Conservation (phyloP, 2,888 invertebrate genomes). For the Xestobium rufovillosum region DNA sequence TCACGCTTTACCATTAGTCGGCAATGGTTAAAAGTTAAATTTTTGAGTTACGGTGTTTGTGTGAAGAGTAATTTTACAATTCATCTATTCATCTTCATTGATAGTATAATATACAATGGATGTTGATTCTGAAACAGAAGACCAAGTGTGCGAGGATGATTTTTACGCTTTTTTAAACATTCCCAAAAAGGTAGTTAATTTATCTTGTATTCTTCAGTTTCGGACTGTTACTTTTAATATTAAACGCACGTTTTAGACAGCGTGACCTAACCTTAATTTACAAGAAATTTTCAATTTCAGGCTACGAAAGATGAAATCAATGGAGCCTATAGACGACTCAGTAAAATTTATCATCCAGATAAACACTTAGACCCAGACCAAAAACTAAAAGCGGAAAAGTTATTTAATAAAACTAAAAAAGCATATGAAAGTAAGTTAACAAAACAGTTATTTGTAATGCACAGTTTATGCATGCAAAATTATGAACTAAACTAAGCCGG, state of each 20-base stretch:
- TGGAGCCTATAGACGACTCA: conserved; percentile 84
- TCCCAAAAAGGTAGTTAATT: conserved; percentile 65
- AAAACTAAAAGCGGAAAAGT: conserved; percentile 82
- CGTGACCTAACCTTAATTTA: conserved; percentile 23
- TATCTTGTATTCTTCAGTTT: not conserved
- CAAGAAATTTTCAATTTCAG: conserved; percentile 47
- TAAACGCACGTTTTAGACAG: conserved; percentile 6
- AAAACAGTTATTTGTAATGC: too few species aligned
- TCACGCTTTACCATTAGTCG: too few species aligned
- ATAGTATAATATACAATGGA: conserved; percentile 47
- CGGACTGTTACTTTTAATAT: not conserved
- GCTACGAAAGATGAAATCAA: conserved; percentile 89
- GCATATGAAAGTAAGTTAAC: conserved; percentile 77
- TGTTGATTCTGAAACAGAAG: conserved; percentile 61
- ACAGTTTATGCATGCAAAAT: too few species aligned
- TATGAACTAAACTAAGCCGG: too few species aligned
- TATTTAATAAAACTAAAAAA: conserved; percentile 88
- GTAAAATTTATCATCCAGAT: conserved; percentile 93
- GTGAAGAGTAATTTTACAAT: too few species aligned
- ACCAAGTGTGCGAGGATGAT: conserved; percentile 65
- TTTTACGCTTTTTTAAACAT: conserved; percentile 85
- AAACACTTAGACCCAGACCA: conserved; percentile 79
- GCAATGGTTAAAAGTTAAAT: too few species aligned
- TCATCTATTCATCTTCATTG: too few species aligned
- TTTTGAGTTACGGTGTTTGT: too few species aligned